Percentiles rank a stretch among this genome's conserved stretches.
phyloP scores from a whole-genome alignment of 1,140 invertebrate species.

The Harpegnathos saltator region DNA sequence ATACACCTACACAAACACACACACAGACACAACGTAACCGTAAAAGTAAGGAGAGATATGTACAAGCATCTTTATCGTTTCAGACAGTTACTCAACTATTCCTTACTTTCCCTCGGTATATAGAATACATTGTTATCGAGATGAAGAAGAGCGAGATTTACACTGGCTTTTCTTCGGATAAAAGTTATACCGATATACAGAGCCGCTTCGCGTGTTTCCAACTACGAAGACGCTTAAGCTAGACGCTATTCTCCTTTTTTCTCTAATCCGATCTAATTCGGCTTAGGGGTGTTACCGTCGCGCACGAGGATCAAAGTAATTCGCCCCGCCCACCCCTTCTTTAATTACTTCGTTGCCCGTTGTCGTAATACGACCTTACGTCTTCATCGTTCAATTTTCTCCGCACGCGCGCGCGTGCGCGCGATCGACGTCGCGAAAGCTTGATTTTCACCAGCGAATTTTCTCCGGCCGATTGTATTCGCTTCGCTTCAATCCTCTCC shows the following conservation, averaged over 20 bases:
- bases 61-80: no score
- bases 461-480: not conserved
- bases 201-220: not conserved
- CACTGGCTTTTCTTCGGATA: not conserved
- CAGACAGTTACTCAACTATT: no score
- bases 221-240: not conserved
- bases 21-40: no score
- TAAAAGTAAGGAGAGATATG: no score
- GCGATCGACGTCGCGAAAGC: not conserved
- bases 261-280: conserved; percentile 20
- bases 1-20: no score
- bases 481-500: not conserved
- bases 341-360: conserved; percentile 39
- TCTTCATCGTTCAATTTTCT: conserved; percentile 34
- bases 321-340: not conserved
- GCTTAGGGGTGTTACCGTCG: not conserved
- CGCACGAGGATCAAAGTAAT: conserved; percentile 3
- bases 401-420: no score
- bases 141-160: not conserved
- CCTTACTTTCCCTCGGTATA: no score
- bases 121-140: no score
- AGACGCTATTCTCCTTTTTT: not conserved
- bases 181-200: not conserved
- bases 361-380: not conserved
- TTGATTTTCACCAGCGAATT: conserved; percentile 9